phyloP scores from a whole-genome alignment of 1,140 invertebrate genomes.

The Rhyzopertha dominica region DNA sequence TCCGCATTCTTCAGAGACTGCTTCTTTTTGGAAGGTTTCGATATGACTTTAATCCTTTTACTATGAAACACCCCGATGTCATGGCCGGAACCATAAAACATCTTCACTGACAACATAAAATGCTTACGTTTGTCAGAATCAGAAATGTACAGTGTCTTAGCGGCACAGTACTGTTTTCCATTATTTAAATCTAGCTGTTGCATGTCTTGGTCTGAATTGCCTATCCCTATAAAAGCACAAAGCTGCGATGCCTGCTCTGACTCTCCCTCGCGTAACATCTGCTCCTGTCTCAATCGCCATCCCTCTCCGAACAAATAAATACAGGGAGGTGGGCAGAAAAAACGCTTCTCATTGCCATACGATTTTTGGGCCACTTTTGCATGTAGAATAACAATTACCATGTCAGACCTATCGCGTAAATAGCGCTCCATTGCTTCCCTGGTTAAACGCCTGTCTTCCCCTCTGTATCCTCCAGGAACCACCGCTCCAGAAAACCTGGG shows the following conservation, averaged over 20 bases:
- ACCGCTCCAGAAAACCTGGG: constrained; percentile 49
- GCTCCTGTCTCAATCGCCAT: constrained; percentile 90
- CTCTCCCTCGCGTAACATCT: constrained; percentile 83
- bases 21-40: constrained; percentile 99
- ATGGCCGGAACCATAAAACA: constrained; percentile 98
- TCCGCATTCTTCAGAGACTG: constrained; percentile 99
- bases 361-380: constrained; percentile 99
- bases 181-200: constrained; percentile 96
- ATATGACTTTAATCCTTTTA: constrained; percentile 99
- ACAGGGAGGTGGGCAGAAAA: constrained; percentile 99
- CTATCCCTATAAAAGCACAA: constrained; percentile 98
- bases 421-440: constrained; percentile 97
- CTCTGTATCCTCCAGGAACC: constrained; percentile 60
- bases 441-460: constrained; percentile 79
- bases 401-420: constrained; percentile 87
- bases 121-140: constrained; percentile 99
- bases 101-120: constrained; percentile 98
- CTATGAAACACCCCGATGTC: constrained; percentile 98
- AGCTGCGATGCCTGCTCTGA: constrained; percentile 86
- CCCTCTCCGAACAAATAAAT: constrained; percentile 98
- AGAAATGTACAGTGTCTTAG: constrained; percentile 98
- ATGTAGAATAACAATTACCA: constrained; percentile 95
- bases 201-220: constrained; percentile 98
- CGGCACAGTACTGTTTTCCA: constrained; percentile 96
- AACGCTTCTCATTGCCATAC: constrained; percentile 99